These are phyloP conservation scores for Hybognathus amarus DNA, from an alignment of 2,797 vertebrate genomes.

Conservation along the genomic window DNA sequence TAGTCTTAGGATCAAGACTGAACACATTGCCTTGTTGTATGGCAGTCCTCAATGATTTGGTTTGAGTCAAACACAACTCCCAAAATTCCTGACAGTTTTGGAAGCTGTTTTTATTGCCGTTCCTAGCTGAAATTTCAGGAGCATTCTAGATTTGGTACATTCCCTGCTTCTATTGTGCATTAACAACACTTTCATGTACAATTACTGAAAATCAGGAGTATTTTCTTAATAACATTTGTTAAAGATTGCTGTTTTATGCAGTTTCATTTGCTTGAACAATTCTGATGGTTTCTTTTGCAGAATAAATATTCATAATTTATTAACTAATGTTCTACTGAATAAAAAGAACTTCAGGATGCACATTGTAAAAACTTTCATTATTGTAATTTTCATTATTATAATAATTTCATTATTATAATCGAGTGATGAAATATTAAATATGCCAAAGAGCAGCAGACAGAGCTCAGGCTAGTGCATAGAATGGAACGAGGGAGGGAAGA, in stretches of 20 bases:
- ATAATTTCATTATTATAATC: no score
- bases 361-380: not conserved
- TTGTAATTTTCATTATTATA: not conserved
- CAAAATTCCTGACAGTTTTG: not conserved
- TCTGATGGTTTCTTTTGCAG: not conserved
- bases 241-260: not conserved
- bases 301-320: not conserved
- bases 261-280: not conserved
- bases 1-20: not conserved
- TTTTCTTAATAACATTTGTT: not conserved
- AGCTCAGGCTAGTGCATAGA: not conserved
- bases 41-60: not conserved
- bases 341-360: not conserved
- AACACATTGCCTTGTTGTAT: not conserved
- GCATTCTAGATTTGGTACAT: not conserved
- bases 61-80: not conserved
- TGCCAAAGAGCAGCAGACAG: not conserved
- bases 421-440: not conserved
- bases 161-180: no score
- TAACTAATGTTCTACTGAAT: not conserved
- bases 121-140: not conserved
- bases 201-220: not conserved
- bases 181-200: no score
- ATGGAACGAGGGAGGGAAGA: slow-evolving; percentile 65
- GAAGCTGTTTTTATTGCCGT: not conserved